These are phyloP conservation scores for Falco peregrinus DNA, from an alignment of 2,797 vertebrate genomes.

Conservation along the genomic window DNA sequence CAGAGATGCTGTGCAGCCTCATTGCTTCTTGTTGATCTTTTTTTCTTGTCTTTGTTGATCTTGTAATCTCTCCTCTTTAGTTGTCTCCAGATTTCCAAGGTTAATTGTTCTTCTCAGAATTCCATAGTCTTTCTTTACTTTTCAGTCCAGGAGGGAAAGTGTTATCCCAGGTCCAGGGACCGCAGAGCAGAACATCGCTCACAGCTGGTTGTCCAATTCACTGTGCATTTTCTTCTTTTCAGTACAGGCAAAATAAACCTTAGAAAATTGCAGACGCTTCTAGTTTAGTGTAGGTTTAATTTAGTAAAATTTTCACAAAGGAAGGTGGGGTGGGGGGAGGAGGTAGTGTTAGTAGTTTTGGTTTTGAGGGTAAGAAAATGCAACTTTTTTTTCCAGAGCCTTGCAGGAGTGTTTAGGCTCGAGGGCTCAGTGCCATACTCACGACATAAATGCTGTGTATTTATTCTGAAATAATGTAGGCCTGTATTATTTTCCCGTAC, in stretches of 20 bases:
- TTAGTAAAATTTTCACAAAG: background rate
- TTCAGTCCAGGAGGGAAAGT: background rate
- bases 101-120: background rate
- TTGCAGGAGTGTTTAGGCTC: background rate
- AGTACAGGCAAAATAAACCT: background rate
- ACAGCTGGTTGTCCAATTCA: background rate
- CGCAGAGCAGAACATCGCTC: background rate
- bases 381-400: background rate
- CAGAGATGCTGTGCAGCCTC: background rate
- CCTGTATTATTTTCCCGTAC: constrained; percentile 11
- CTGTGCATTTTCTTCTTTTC: background rate
- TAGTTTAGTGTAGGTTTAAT: background rate
- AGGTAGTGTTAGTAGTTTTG: background rate
- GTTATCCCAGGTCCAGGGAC: background rate
- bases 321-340: fast-evolving
- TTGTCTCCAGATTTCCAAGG: background rate
- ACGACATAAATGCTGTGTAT: background rate
- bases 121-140: background rate
- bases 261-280: background rate
- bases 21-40: background rate
- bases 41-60: background rate
- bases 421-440: background rate
- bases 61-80: background rate
- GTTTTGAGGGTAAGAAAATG: background rate
- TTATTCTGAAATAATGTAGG: background rate